A percentile compares a stretch with the other conserved stretches of the same genome.
phyloP scores from a whole-genome alignment of 37 sponge, comb jelly and placozoan species.

The Geodia barretti region DNA sequence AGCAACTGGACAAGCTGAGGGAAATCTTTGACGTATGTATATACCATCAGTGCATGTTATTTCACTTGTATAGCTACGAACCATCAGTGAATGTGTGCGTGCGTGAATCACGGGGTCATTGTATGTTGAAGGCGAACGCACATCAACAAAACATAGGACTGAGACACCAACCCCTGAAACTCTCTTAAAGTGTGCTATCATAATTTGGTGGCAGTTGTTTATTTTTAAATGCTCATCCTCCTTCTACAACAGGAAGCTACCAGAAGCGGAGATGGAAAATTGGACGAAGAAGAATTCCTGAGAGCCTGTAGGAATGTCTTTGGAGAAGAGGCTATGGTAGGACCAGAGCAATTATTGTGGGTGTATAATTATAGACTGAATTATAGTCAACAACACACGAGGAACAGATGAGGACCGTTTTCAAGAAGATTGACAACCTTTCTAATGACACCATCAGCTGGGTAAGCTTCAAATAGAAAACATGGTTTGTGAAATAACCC shows the following conservation, averaged over 20 bases:
- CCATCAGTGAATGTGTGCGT: no score
- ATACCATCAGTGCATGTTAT: not conserved
- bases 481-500: no score
- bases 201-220: not conserved
- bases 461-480: conserved; percentile 27
- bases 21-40: conserved; percentile 43
- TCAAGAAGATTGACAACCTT: conserved; percentile 87
- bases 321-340: conserved; percentile 53
- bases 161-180: no score
- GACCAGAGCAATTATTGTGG: not conserved
- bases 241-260: conserved; percentile 34
- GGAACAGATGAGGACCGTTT: conserved; percentile 67
- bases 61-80: no score
- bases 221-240: not conserved
- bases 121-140: no score
- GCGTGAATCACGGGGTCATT: no score
- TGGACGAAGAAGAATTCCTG: conserved; percentile 47
- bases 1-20: conserved; percentile 29
- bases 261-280: conserved; percentile 4
- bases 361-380: not conserved
- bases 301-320: conserved; percentile 40
- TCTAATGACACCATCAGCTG: conserved; percentile 83
- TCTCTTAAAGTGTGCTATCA: no score
- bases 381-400: not conserved
- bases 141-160: no score